Percentiles rank a stretch among this genome's conserved stretches.
Evolutionary conservation across 1,140 invertebrate genomes (phyloP).

Genomic region (Drosophila sp.): DNA sequence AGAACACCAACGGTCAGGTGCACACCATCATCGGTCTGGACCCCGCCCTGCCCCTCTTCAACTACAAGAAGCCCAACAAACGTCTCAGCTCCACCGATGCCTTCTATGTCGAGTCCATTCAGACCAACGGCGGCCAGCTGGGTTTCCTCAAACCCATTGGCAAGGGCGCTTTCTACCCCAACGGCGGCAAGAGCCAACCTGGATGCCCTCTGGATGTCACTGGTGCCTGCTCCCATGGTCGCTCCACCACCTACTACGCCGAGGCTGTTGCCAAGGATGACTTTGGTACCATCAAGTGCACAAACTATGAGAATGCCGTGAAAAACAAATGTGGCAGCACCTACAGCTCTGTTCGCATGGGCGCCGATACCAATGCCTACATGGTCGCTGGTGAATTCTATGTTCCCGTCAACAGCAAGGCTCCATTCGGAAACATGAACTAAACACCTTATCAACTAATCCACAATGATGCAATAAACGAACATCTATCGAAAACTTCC

Average conservation of each 20-base stretch:
- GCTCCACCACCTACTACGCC: conserved; percentile 86
- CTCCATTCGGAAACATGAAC: conserved; percentile 79
- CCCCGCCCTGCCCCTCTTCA: conserved; percentile 85
- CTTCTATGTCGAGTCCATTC: conserved; percentile 85
- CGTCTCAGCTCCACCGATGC: conserved; percentile 84
- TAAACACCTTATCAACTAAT: conserved; percentile 73
- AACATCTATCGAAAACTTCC: conserved; percentile 2
- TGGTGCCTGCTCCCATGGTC: conserved; percentile 85
- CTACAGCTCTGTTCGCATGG: conserved; percentile 78
- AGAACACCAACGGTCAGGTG: conserved; percentile 70
- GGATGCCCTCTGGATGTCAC: conserved; percentile 85
- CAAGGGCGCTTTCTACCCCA: conserved; percentile 86
- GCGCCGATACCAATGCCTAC: conserved; percentile 80
- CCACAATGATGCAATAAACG: conserved; percentile 32
- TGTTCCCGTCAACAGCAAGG: conserved; percentile 68
- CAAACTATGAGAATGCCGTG: conserved; percentile 55
- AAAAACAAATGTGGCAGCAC: conserved; percentile 57
- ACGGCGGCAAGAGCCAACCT: conserved; percentile 85
- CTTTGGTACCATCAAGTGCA: conserved; percentile 67
- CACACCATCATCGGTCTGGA: conserved; percentile 84
- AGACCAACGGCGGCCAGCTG: conserved; percentile 86
- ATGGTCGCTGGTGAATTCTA: conserved; percentile 76
- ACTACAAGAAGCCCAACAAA: conserved; percentile 60
- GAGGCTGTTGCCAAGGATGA: conserved; percentile 83
- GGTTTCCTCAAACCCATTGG: conserved; percentile 85